Conservation (phyloP, 2,113 vertebrate genomes). For the Ariopsis seemanni region DNA sequence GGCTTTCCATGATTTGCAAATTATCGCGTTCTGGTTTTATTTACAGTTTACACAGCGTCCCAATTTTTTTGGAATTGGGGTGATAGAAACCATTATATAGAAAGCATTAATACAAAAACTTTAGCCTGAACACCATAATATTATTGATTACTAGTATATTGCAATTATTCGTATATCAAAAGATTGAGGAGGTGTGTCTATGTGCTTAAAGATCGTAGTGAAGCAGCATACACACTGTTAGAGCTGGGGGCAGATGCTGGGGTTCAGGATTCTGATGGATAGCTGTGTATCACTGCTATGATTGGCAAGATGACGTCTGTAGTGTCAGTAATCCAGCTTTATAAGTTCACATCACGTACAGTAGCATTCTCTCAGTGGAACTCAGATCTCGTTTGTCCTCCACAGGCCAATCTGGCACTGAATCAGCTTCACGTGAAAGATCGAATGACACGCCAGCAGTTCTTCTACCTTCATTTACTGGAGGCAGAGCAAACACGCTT, state of each 20-base stretch:
- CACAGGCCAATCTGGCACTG: slow-evolving; percentile 68
- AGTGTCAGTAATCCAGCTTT: slow-evolving; percentile 35
- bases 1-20: too few species aligned
- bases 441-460: slow-evolving; percentile 64
- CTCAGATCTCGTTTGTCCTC: background rate
- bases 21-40: too few species aligned
- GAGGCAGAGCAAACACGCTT: slow-evolving; percentile 56
- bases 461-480: slow-evolving; percentile 70
- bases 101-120: background rate
- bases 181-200: too few species aligned
- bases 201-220: slow-evolving; percentile 62
- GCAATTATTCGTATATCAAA: too few species aligned
- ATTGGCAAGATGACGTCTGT: slow-evolving; percentile 67
- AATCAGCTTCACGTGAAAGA: slow-evolving; percentile 68
- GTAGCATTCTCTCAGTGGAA: background rate
- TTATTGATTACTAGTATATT: background rate
- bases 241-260: slow-evolving; percentile 66
- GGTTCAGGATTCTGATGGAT: slow-evolving; percentile 65
- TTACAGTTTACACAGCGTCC: too few species aligned
- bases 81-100: background rate
- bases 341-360: background rate
- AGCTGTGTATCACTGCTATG: slow-evolving; percentile 71
- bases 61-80: too few species aligned
- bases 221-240: slow-evolving; percentile 61
- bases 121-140: background rate